phyloP scores from a whole-genome alignment of 2,113 vertebrate genomes.

The Fulmarus glacialis region DNA sequence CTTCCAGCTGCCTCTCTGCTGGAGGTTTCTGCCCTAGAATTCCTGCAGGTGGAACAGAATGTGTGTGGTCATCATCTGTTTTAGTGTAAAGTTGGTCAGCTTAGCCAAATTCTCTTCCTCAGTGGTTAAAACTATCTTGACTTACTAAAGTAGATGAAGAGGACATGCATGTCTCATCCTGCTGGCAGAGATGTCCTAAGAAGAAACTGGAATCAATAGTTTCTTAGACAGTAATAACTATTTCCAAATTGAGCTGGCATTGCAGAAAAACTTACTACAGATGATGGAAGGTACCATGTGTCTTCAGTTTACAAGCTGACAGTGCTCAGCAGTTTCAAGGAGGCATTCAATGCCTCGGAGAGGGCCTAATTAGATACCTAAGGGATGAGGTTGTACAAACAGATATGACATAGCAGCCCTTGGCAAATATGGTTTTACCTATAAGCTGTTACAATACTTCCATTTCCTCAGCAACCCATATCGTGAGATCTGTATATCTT shows the following conservation, averaged over 20 bases:
- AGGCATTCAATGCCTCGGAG: background rate
- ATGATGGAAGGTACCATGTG: background rate
- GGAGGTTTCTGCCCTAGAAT: constrained; percentile 30
- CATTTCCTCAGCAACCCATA: background rate
- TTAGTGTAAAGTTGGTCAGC: background rate
- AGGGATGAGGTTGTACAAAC: background rate
- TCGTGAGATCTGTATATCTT: rapidly evolving
- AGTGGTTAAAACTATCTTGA: background rate
- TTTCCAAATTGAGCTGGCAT: background rate
- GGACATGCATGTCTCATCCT: background rate
- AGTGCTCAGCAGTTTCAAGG: background rate
- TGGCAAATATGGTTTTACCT: background rate
- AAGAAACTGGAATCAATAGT: background rate
- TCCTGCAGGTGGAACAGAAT: constrained; percentile 48
- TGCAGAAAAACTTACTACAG: background rate
- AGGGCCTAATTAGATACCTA: background rate
- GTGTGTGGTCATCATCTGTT: constrained; percentile 54
- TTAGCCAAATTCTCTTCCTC: background rate
- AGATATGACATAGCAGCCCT: background rate
- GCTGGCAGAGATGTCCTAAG: background rate
- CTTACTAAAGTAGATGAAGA: background rate
- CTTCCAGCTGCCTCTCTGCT: constrained; percentile 50
- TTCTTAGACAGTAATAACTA: background rate
- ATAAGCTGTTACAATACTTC: background rate
- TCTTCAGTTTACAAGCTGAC: background rate